These are phyloP conservation scores for Tapera naevia DNA, from an alignment of 2,797 vertebrate species.

Conservation along the genomic window DNA sequence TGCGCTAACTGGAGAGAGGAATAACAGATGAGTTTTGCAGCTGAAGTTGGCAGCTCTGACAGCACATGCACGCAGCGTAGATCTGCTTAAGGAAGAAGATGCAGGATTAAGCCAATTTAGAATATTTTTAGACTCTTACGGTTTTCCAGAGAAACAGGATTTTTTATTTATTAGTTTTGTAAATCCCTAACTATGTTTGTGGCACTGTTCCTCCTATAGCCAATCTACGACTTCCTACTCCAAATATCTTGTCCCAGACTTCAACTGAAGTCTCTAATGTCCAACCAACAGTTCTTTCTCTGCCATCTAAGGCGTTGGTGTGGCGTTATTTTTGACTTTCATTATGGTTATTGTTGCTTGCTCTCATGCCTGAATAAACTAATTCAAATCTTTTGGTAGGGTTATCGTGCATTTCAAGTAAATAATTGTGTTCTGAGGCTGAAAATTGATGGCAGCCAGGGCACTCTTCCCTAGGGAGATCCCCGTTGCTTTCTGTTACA, in stretches of 20 bases:
- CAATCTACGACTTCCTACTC: not conserved
- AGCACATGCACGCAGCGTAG: not conserved
- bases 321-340: not conserved
- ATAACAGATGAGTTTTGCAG: constrained; percentile 8
- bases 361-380: not conserved
- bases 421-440: constrained; percentile 4
- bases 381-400: not conserved
- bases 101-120: constrained; percentile 5
- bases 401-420: not conserved
- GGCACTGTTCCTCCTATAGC: not conserved
- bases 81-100: constrained; percentile 30
- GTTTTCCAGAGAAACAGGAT: not conserved
- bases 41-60: constrained; percentile 15
- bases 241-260: not conserved
- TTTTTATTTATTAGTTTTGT: not conserved
- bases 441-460: not conserved
- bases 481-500: not conserved
- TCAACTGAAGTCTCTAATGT: not conserved
- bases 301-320: fast-evolving
- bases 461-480: not conserved
- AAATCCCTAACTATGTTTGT: not conserved
- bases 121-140: not conserved
- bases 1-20: not conserved
- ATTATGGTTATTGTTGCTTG: not conserved
- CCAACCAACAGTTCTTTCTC: not conserved